A percentile compares a stretch with the other conserved stretches of the same genome.
These are phyloP conservation scores for Cinclus cinclus DNA, from an alignment of 2,113 vertebrate genomes.

Conservation along the genomic window DNA sequence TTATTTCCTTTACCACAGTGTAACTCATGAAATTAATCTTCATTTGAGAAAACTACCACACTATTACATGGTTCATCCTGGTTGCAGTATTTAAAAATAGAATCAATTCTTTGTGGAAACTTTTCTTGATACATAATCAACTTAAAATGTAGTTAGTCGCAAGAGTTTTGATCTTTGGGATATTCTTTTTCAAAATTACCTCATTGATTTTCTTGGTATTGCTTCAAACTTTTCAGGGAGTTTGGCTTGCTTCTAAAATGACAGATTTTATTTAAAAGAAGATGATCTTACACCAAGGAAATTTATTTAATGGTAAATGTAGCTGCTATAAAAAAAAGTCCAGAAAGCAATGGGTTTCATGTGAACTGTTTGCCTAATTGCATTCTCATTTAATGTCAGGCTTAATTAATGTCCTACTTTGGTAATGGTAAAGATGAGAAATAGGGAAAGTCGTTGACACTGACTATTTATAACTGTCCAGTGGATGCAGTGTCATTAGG, in stretches of 20 bases:
- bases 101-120: background rate
- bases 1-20: background rate
- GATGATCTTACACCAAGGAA: background rate
- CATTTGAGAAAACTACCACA: background rate
- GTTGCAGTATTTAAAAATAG: background rate
- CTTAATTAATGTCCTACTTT: slow-evolving; percentile 30
- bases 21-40: background rate
- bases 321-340: background rate
- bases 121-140: background rate
- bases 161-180: background rate
- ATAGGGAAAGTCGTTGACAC: background rate
- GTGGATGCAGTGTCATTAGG: background rate
- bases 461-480: slow-evolving; percentile 2
- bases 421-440: background rate
- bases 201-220: background rate
- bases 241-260: background rate
- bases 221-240: background rate
- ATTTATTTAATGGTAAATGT: slow-evolving; percentile 14
- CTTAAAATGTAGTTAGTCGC: background rate
- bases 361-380: slow-evolving; percentile 28
- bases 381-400: slow-evolving; percentile 24
- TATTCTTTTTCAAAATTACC: background rate
- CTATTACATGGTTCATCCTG: background rate
- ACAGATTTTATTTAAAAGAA: background rate
- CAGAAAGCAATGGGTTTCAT: background rate